Percentiles rank a stretch among this genome's conserved stretches.
phyloP scores from a whole-genome alignment of 2,797 vertebrate genomes.

The Tokudaia muenninki region DNA sequence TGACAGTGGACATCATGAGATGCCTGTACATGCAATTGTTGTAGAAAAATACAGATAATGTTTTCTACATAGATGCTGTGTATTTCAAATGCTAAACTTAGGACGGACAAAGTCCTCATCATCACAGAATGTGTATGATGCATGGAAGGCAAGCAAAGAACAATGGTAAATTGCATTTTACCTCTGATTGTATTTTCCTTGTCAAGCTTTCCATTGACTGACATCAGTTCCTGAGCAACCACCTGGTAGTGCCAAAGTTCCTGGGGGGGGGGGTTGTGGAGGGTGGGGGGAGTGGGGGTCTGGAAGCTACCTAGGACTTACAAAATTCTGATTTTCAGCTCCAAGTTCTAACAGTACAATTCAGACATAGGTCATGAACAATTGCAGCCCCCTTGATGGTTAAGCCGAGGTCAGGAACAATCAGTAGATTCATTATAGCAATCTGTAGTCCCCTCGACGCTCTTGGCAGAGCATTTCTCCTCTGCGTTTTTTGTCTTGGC shows the following conservation, averaged over 20 bases:
- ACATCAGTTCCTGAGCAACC: background rate
- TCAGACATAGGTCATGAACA: background rate
- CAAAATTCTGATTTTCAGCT: constrained; percentile 25
- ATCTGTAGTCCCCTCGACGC: background rate
- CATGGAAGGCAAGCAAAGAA: background rate
- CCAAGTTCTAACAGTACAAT: background rate
- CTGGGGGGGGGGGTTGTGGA: too few species aligned
- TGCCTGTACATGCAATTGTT: background rate
- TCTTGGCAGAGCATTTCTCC: background rate
- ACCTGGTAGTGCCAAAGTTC: background rate
- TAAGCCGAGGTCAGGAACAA: background rate
- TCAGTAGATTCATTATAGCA: background rate
- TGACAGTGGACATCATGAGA: background rate
- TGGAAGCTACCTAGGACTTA: background rate
- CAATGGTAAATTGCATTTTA: background rate
- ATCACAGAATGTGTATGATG: background rate
- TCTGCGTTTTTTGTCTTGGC: background rate
- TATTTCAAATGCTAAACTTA: background rate
- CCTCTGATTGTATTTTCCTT: background rate
- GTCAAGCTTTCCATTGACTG: background rate
- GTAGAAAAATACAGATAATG: background rate
- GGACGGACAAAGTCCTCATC: background rate
- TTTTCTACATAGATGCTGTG: background rate
- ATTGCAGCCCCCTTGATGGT: background rate
- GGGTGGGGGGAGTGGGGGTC: background rate